Percentiles rank a stretch among this genome's conserved stretches.
Evolutionary conservation across 2,797 vertebrate genomes (phyloP).

Genomic region (Epinephelus malabaricus): DNA sequence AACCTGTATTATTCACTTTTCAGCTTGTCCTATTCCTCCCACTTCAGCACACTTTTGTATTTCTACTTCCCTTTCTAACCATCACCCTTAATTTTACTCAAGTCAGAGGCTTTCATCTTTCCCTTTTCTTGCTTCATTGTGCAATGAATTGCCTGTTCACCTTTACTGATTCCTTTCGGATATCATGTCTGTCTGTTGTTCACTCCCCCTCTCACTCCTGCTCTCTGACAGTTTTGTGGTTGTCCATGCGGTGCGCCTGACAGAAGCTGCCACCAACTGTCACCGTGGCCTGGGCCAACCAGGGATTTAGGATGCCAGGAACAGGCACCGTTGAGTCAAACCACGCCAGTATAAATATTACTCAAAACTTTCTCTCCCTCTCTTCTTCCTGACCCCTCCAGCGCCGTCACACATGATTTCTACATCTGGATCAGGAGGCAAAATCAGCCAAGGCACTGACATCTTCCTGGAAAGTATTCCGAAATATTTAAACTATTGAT

Average conservation of each 20-base stretch:
- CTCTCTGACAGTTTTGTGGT: constrained; percentile 44
- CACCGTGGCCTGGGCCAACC: constrained; percentile 47
- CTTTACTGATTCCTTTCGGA: constrained; percentile 59
- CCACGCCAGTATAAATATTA: constrained; percentile 55
- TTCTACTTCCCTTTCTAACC: constrained; percentile 64
- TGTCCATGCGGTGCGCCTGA: constrained; percentile 44
- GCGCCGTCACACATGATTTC: neutral
- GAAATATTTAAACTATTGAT: neutral
- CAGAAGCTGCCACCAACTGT: constrained; percentile 76
- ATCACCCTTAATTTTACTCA: constrained; percentile 72
- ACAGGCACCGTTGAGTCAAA: constrained; percentile 32
- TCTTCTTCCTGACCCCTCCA: constrained; percentile 4
- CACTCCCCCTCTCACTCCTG: neutral
- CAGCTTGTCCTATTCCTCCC: constrained; percentile 68
- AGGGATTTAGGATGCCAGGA: constrained; percentile 43
- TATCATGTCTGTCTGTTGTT: constrained; percentile 57
- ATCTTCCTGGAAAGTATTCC: neutral
- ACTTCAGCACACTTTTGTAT: constrained; percentile 64
- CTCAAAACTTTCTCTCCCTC: constrained; percentile 38
- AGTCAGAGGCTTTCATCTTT: constrained; percentile 74
- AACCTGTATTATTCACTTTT: constrained; percentile 68
- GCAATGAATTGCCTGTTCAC: constrained; percentile 69
- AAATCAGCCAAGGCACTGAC: neutral
- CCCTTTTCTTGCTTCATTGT: constrained; percentile 67
- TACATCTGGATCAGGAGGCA: neutral